Conservation (phyloP, 2,797 vertebrate genomes). For the Poeciliopsis infans region DNA sequence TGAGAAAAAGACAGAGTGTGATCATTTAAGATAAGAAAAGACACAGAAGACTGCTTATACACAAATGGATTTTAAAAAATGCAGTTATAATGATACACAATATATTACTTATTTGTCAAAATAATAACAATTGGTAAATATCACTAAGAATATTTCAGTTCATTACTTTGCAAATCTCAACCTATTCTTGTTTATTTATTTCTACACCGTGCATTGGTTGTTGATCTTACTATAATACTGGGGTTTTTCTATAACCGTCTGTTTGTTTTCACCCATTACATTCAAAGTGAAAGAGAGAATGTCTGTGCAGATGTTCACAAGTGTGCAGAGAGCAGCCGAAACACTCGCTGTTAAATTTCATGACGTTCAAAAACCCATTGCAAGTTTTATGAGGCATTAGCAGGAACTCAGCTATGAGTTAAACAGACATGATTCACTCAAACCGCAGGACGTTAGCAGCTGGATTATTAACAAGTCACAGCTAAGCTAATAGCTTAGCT, state of each 20-base stretch:
- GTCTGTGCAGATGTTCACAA: not conserved
- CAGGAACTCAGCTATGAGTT: not conserved
- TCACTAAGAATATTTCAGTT: not conserved
- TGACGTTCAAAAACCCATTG: not conserved
- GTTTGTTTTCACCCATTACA: not conserved
- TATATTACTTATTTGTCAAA: not conserved
- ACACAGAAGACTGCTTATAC: too few species aligned
- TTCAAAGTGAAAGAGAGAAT: not conserved
- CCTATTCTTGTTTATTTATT: not conserved
- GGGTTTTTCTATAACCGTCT: not conserved
- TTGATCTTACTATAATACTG: not conserved
- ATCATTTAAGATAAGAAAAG: not conserved
- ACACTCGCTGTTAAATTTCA: not conserved
- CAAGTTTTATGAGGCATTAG: not conserved
- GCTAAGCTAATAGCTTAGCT: not conserved
- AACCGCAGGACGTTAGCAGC: not conserved
- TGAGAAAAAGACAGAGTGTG: not conserved
- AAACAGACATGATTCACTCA: not conserved
- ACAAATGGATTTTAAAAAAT: not conserved
- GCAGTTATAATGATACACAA: not conserved
- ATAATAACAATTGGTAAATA: not conserved
- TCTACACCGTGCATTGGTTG: not conserved
- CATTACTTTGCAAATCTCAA: not conserved
- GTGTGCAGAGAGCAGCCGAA: not conserved
- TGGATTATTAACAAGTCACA: not conserved